Percentiles rank a stretch among this genome's conserved stretches.
phyloP scores from a whole-genome alignment of 2,113 vertebrate species.

The Calyptomena viridis region DNA sequence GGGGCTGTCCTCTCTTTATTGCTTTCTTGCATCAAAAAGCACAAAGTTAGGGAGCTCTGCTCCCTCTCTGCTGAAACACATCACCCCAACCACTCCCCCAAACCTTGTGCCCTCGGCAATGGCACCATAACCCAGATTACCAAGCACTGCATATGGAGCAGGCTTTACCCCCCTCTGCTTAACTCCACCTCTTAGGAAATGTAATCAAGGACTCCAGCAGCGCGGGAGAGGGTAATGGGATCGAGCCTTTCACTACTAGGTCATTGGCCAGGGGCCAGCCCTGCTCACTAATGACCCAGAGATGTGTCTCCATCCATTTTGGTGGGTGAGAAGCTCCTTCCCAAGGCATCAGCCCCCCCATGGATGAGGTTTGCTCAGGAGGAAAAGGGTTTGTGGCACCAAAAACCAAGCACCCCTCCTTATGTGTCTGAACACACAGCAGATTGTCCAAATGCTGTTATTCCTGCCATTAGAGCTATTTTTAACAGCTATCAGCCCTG shows the following conservation, averaged over 20 bases:
- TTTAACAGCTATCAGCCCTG: not conserved
- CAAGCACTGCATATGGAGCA: not conserved
- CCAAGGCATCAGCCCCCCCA: rapidly evolving
- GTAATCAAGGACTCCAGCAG: constrained; percentile 38
- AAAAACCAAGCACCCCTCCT: not conserved
- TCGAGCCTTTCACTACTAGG: constrained; percentile 60
- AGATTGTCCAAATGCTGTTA: not conserved
- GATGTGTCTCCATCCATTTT: not conserved
- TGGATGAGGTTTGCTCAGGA: not conserved
- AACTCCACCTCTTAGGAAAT: constrained; percentile 36
- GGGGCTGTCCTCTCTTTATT: too few species aligned
- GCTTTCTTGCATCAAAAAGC: not conserved
- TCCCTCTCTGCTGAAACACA: rapidly evolving
- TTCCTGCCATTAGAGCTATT: constrained; percentile 21
- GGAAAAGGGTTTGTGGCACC: not conserved
- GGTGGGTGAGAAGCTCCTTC: not conserved
- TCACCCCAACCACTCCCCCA: not conserved
- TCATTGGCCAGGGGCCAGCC: constrained; percentile 36
- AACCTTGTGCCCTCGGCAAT: rapidly evolving
- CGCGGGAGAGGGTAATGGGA: constrained; percentile 35
- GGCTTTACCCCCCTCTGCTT: not conserved
- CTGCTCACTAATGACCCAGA: not conserved
- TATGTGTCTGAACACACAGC: rapidly evolving
- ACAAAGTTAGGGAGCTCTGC: not conserved
- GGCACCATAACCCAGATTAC: constrained; percentile 54